These are phyloP conservation scores for Actenoides hombroni DNA, from an alignment of 2,113 vertebrate genomes.

Conservation along the genomic window DNA sequence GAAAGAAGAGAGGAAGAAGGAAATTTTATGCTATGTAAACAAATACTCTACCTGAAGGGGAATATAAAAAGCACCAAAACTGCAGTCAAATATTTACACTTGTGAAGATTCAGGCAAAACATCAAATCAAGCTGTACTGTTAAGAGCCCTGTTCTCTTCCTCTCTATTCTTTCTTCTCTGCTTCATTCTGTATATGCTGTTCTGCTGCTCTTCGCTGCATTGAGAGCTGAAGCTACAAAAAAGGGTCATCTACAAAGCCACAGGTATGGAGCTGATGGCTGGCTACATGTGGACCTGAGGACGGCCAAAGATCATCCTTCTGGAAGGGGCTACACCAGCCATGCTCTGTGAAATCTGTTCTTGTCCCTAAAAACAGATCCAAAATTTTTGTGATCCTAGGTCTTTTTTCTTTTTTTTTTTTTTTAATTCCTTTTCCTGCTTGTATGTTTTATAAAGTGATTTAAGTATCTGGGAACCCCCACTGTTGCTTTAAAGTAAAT, in stretches of 20 bases:
- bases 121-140: constrained; percentile 49
- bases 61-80: constrained; percentile 38
- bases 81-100: constrained; percentile 62
- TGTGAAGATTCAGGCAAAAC: constrained; percentile 59
- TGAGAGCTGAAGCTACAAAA: not conserved
- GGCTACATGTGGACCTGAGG: not conserved
- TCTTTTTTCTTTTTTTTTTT: not conserved
- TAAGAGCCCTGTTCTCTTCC: constrained; percentile 20
- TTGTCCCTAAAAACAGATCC: not conserved
- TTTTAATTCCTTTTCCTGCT: not conserved
- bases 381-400: not conserved
- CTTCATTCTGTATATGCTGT: not conserved
- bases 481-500: not conserved
- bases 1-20: constrained; percentile 21
- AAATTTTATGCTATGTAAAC: constrained; percentile 47
- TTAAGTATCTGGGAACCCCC: not conserved
- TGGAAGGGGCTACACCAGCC: not conserved
- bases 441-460: not conserved
- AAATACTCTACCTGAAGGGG: constrained; percentile 62
- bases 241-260: not conserved
- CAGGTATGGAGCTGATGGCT: not conserved
- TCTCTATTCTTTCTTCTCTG: not conserved
- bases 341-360: not conserved
- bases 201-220: not conserved
- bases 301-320: not conserved